These are phyloP conservation scores for Dreissena rostriformis DNA, from an alignment of 1,140 invertebrate species.

Conservation along the genomic window DNA sequence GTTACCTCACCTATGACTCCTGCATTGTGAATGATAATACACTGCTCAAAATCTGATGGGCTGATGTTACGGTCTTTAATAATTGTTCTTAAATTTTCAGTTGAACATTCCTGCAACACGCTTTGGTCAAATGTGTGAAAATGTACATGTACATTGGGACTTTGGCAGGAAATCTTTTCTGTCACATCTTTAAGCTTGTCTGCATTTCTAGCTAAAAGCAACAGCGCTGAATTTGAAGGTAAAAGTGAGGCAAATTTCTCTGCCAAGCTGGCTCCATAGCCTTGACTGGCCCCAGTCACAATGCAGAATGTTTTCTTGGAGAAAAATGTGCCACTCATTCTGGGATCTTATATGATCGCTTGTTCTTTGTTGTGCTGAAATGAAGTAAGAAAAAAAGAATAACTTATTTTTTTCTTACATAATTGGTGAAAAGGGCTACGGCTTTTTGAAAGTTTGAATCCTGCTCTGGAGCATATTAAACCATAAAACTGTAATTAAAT, in stretches of 20 bases:
- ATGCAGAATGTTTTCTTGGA: conserved; percentile 62
- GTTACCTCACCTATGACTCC: conserved; percentile 88
- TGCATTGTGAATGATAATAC: conserved; percentile 95
- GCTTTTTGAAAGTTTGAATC: no score
- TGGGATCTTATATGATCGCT: no score
- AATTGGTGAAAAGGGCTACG: no score
- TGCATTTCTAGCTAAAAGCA: conserved; percentile 89
- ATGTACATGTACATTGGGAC: conserved; percentile 59
- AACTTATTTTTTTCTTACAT: no score
- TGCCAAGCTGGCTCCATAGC: conserved; percentile 91
- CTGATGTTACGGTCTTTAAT: conserved; percentile 74
- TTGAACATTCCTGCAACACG: conserved; percentile 76
- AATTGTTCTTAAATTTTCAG: conserved; percentile 81
- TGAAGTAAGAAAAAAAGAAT: no score
- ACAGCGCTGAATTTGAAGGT: conserved; percentile 85
- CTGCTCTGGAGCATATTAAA: no score
- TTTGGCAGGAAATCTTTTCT: conserved; percentile 73
- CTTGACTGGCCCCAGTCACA: conserved; percentile 93
- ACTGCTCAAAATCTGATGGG: conserved; percentile 85
- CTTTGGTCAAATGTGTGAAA: conserved; percentile 77
- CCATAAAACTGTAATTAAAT: no score
- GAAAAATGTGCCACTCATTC: conserved; percentile 18
- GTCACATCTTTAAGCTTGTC: conserved; percentile 84
- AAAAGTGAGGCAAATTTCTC: conserved; percentile 86
- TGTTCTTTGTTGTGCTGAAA: no score